Conservation (phyloP, 2,797 vertebrate species). For the Scarus forsteni region DNA sequence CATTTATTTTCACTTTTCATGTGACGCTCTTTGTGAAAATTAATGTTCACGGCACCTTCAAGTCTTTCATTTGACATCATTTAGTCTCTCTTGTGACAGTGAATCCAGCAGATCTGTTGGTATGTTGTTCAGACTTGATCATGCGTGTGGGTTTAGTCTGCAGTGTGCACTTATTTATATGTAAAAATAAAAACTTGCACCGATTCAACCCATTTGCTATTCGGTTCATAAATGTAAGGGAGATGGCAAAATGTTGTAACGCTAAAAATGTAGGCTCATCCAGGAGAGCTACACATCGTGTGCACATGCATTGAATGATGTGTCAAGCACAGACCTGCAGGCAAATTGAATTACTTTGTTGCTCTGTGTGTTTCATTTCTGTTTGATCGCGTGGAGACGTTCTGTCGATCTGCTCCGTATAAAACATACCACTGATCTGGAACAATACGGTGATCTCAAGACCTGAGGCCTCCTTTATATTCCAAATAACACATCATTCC, state of each 20-base stretch:
- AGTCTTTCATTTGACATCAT: conserved; percentile 38
- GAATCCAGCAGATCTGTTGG: conserved; percentile 22
- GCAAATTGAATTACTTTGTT: conserved; percentile 49
- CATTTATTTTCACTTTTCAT: conserved; percentile 64
- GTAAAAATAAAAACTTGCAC: neutral
- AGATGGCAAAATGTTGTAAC: conserved; percentile 18
- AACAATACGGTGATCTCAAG: conserved; percentile 27
- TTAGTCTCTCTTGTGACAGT: conserved; percentile 3
- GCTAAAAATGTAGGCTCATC: conserved; percentile 35
- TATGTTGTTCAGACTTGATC: conserved; percentile 9
- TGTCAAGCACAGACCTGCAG: conserved; percentile 42
- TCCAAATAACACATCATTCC: conserved; percentile 26
- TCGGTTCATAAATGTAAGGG: conserved; percentile 8
- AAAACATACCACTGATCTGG: conserved; percentile 39
- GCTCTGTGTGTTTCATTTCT: conserved; percentile 35
- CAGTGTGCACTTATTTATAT: conserved; percentile 2
- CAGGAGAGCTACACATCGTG: conserved; percentile 18
- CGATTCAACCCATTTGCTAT: conserved; percentile 9
- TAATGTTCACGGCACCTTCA: conserved; percentile 35
- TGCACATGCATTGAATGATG: conserved; percentile 30
- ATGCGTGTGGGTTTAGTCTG: neutral
- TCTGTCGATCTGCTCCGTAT: conserved; percentile 22
- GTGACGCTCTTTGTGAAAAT: conserved; percentile 56
- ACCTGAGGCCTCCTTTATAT: conserved; percentile 28
- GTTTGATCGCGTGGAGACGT: conserved; percentile 17